phyloP scores from a whole-genome alignment of 2,113 vertebrate species.

The Accipiter cooperii region DNA sequence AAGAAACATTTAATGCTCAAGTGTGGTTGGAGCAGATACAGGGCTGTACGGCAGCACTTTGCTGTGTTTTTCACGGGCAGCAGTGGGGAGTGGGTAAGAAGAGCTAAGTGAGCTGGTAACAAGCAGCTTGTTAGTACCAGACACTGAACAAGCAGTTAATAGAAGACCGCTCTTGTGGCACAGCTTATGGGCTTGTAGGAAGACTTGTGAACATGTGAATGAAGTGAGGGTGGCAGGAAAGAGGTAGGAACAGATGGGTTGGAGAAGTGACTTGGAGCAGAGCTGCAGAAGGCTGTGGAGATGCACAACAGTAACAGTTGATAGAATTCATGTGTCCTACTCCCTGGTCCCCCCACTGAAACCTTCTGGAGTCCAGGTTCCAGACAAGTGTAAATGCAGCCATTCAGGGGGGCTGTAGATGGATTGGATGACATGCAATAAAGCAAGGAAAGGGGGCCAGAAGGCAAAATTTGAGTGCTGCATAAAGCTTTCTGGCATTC shows the following conservation, averaged over 20 bases:
- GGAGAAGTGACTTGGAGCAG: background rate
- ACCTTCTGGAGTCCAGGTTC: background rate
- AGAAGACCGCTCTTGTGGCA: background rate
- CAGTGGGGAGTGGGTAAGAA: background rate
- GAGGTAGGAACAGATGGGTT: background rate
- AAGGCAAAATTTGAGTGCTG: background rate
- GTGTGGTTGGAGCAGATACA: background rate
- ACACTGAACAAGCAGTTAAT: background rate
- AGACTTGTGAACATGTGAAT: background rate
- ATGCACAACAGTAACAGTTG: background rate
- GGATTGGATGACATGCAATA: accelerated
- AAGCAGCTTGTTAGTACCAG: background rate
- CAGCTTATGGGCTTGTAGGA: background rate
- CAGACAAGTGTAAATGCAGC: background rate
- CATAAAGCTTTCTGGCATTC: background rate
- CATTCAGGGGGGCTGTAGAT: background rate
- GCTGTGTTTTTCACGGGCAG: background rate
- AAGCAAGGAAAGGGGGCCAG: background rate
- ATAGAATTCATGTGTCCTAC: background rate
- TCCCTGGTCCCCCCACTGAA: background rate
- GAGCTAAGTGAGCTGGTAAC: background rate
- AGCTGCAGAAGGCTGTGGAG: background rate
- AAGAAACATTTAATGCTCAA: background rate
- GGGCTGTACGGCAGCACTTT: background rate
- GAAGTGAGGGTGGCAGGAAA: background rate